These are phyloP conservation scores for Ceratoteleas bidentatus DNA, from an alignment of 1,140 invertebrate genomes.

Conservation along the genomic window DNA sequence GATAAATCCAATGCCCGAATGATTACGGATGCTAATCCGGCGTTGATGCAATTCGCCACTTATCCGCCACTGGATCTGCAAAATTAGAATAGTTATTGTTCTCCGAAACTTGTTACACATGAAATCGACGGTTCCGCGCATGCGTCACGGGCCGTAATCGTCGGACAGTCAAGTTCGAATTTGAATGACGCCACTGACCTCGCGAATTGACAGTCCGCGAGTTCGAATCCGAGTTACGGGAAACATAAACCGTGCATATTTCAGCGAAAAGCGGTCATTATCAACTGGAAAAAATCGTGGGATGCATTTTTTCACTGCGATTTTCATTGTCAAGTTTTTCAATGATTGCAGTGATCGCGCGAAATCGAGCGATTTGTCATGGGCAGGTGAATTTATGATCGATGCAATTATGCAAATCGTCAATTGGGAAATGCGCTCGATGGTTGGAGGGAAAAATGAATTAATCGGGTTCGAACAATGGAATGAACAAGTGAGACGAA, in stretches of 20 bases:
- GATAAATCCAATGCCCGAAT: conserved; percentile 35
- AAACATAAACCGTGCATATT: conserved; percentile 19
- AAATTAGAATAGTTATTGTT: conserved; percentile 48
- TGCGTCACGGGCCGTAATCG: conserved; percentile 8
- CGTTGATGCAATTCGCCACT: conserved; percentile 16
- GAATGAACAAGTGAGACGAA: too few species aligned
- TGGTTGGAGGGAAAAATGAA: too few species aligned
- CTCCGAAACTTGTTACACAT: conserved; percentile 33
- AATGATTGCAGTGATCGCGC: too few species aligned
- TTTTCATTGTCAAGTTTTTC: too few species aligned
- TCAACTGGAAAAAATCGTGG: not conserved
- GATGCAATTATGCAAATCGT: too few species aligned
- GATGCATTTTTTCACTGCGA: too few species aligned
- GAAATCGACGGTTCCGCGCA: conserved; percentile 10
- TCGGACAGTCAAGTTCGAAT: conserved; percentile 31
- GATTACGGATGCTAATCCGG: conserved; percentile 33
- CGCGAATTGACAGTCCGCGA: conserved; percentile 7
- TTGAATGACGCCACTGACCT: conserved; percentile 33
- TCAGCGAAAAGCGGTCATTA: not conserved
- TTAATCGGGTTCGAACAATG: too few species aligned
- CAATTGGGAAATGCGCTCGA: too few species aligned
- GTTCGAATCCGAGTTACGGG: conserved; percentile 15
- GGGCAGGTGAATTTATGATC: too few species aligned
- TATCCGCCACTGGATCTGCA: conserved; percentile 22
- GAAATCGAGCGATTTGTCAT: too few species aligned